These are phyloP conservation scores for Acanthosoma haemorrhoidale DNA, from an alignment of 2,888 invertebrate species.

Conservation along the genomic window DNA sequence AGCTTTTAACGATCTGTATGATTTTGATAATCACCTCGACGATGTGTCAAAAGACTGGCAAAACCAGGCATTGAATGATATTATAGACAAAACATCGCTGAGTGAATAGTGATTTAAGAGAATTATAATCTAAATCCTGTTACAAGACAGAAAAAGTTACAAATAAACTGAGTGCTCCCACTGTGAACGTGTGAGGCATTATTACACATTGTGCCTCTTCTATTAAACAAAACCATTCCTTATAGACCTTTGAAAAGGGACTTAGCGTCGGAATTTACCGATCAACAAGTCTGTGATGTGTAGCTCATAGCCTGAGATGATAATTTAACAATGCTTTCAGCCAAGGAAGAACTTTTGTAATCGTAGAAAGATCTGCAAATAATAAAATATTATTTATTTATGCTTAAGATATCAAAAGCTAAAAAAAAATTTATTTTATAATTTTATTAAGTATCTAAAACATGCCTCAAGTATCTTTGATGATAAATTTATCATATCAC, in stretches of 20 bases:
- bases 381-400: too few species aligned
- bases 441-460: too few species aligned
- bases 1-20: conserved; percentile 64
- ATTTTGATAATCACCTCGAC: conserved; percentile 96
- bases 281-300: conserved; percentile 1
- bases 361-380: too few species aligned
- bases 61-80: conserved; percentile 63
- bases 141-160: neutral
- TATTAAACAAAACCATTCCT: conserved; percentile 3
- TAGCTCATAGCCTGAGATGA: neutral
- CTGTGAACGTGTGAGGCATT: neutral
- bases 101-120: conserved; percentile 2
- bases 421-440: too few species aligned
- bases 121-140: neutral
- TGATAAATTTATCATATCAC: too few species aligned
- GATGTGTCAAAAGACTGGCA: conserved; percentile 85
- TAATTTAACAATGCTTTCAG: neutral
- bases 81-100: conserved; percentile 48
- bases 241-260: neutral
- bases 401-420: too few species aligned
- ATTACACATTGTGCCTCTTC: neutral
- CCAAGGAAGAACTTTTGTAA: too few species aligned
- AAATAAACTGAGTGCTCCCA: neutral
- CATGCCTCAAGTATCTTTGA: too few species aligned
- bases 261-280: neutral